Evolutionary conservation across 1,140 invertebrate genomes (phyloP).

Genomic region (Mya arenaria): DNA sequence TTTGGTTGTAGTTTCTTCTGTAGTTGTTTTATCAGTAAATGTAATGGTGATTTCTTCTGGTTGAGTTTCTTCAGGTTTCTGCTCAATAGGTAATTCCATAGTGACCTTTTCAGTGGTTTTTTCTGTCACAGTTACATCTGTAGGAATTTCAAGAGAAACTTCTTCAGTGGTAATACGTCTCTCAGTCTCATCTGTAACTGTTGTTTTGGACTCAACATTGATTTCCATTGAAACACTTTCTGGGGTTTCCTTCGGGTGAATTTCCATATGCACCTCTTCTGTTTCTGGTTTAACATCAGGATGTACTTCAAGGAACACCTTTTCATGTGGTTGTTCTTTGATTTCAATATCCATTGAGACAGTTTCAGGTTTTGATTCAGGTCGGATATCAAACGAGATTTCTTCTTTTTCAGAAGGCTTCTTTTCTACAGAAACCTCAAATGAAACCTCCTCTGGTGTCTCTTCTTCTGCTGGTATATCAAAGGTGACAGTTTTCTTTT

Average conservation of each 20-base stretch:
- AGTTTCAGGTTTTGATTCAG: constrained; percentile 10
- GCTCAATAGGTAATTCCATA: background rate
- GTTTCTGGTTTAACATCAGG: too few species aligned
- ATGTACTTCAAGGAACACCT: too few species aligned
- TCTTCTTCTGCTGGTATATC: constrained; percentile 37
- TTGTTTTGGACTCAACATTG: background rate
- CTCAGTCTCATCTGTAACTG: constrained; percentile 8
- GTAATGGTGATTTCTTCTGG: constrained; percentile 41
- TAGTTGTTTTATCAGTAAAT: constrained; percentile 45
- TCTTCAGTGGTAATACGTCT: constrained; percentile 16
- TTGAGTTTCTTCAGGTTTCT: constrained; percentile 27
- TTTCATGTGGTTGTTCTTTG: background rate
- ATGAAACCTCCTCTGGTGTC: constrained; percentile 6
- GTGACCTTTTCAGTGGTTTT: background rate
- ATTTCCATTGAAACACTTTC: background rate
- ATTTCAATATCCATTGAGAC: background rate
- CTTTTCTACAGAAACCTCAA: background rate
- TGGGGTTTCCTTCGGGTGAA: background rate
- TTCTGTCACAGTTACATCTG: constrained; percentile 6
- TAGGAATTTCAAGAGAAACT: constrained; percentile 42
- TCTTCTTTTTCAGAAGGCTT: constrained; percentile 3
- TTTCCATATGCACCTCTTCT: constrained; percentile 17
- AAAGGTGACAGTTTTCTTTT: background rate
- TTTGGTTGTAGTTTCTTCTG: constrained; percentile 35
- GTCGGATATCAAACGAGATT: background rate